A percentile compares a stretch with the other conserved stretches of the same genome.
Evolutionary conservation across 2,113 vertebrate genomes (phyloP).

Genomic region (Isichthys henryi): DNA sequence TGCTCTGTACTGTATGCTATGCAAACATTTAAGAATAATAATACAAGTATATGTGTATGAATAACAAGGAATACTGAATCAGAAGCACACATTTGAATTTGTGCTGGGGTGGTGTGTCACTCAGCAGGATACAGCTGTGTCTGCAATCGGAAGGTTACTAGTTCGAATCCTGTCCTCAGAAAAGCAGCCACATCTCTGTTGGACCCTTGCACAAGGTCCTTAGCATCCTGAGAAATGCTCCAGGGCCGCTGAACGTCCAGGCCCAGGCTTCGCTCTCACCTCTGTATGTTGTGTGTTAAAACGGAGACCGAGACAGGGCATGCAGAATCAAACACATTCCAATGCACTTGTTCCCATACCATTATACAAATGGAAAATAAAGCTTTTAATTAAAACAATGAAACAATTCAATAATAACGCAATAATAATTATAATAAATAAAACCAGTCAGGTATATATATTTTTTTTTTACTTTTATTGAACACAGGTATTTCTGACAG

Average conservation of each 20-base stretch:
- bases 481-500: constrained; percentile 89
- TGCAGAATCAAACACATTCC: background rate
- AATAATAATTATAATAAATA: background rate
- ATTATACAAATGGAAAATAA: background rate
- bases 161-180: background rate
- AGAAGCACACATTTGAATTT: background rate
- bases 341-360: background rate
- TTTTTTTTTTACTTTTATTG: constrained; percentile 73
- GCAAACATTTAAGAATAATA: background rate
- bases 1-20: background rate
- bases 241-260: background rate
- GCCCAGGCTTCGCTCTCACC: background rate
- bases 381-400: background rate
- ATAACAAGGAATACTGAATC: background rate
- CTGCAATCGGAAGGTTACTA: background rate
- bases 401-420: background rate
- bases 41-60: background rate
- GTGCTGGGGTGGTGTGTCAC: background rate
- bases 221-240: background rate
- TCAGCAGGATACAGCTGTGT: background rate
- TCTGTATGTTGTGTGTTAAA: background rate
- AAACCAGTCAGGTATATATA: background rate
- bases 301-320: background rate
- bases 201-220: background rate
- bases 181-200: background rate